These are phyloP conservation scores for Psephotus haematonotus DNA, from an alignment of 2,113 vertebrate species.

Conservation along the genomic window DNA sequence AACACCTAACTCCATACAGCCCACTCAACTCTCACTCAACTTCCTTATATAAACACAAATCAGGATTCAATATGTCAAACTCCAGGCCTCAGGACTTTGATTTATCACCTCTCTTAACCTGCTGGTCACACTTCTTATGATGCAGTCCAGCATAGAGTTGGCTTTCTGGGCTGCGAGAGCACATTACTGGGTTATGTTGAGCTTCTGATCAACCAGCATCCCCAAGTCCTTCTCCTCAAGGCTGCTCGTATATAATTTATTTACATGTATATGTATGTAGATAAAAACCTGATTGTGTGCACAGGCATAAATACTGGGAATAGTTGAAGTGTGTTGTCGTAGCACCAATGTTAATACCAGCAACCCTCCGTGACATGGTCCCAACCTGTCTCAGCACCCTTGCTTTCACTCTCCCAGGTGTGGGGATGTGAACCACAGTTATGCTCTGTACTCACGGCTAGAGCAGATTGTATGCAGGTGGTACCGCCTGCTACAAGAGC, in stretches of 20 bases:
- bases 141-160: neutral
- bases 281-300: neutral
- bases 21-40: neutral
- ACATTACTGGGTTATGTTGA: neutral
- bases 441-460: rapidly evolving
- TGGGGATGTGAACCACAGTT: neutral
- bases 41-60: neutral
- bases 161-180: neutral
- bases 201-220: neutral
- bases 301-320: neutral
- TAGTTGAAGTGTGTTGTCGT: neutral
- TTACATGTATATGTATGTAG: neutral
- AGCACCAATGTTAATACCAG: neutral
- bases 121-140: neutral
- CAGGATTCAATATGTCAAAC: neutral
- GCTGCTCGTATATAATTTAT: neutral
- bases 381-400: rapidly evolving
- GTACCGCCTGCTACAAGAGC: neutral
- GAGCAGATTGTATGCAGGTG: neutral
- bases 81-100: neutral
- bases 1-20: neutral
- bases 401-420: neutral
- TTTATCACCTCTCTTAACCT: neutral
- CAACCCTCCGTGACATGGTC: rapidly evolving
- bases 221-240: neutral